Conservation (phyloP, 2,797 vertebrate species). For the Pterois miles region DNA sequence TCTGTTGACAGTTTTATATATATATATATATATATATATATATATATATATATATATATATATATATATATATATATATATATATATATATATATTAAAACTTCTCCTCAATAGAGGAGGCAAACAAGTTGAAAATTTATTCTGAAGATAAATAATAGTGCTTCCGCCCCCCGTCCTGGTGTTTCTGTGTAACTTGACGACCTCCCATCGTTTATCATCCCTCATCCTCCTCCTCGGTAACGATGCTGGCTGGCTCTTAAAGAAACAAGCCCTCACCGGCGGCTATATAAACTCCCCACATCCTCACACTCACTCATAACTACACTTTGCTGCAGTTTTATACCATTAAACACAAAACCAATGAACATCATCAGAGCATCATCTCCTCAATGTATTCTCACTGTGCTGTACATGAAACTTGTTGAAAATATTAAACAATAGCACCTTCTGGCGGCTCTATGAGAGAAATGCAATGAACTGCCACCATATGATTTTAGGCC, state of each 20-base stretch:
- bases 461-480: background rate
- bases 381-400: background rate
- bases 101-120: no score
- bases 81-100: no score
- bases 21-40: no score
- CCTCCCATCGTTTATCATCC: slow-evolving; percentile 48
- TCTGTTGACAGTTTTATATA: no score
- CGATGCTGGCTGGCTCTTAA: slow-evolving; percentile 77
- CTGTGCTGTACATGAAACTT: background rate
- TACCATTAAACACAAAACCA: background rate
- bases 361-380: rapidly evolving
- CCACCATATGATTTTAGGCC: background rate
- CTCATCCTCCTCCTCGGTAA: slow-evolving; percentile 38
- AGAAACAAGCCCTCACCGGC: slow-evolving; percentile 49
- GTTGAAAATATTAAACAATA: background rate
- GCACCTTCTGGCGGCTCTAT: slow-evolving; percentile 33
- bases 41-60: no score
- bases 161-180: slow-evolving; percentile 7
- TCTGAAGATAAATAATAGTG: background rate
- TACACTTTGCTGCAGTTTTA: rapidly evolving
- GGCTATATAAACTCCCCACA: rapidly evolving
- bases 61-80: no score
- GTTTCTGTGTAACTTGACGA: slow-evolving; percentile 36
- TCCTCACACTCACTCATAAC: background rate
- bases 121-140: slow-evolving; percentile 11